phyloP scores from a whole-genome alignment of 2,113 vertebrate species.

The Craseonycteris thonglongyai region DNA sequence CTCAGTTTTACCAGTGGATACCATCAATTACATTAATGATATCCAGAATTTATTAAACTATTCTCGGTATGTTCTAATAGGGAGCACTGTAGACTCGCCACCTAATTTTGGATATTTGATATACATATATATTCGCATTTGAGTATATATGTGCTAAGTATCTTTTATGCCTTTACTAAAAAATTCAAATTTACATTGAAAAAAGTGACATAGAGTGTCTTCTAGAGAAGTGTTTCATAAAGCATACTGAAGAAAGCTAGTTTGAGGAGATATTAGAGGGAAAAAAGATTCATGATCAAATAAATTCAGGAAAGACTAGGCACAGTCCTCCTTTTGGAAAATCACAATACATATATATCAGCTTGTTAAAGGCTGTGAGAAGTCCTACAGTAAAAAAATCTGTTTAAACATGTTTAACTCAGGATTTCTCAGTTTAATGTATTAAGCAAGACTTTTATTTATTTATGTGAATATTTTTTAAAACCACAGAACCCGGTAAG shows the following conservation, averaged over 20 bases:
- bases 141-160: neutral
- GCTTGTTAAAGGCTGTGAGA: neutral
- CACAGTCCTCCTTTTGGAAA: neutral
- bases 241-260: neutral
- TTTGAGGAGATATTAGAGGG: neutral
- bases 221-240: neutral
- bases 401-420: neutral
- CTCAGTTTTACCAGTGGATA: neutral
- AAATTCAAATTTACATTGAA: neutral
- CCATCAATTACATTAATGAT: neutral
- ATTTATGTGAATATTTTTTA: neutral
- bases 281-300: neutral
- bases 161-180: neutral
- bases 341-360: neutral
- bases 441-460: neutral
- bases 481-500: neutral
- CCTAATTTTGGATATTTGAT: neutral
- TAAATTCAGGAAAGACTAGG: neutral
- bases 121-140: too few species aligned
- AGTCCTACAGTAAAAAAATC: neutral
- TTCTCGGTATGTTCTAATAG: neutral
- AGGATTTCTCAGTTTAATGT: neutral
- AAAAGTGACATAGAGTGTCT: neutral
- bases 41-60: conserved; percentile 1
- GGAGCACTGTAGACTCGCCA: neutral